phyloP scores from a whole-genome alignment of 2,113 vertebrate species.

The Poeciliopsis prolifica region DNA sequence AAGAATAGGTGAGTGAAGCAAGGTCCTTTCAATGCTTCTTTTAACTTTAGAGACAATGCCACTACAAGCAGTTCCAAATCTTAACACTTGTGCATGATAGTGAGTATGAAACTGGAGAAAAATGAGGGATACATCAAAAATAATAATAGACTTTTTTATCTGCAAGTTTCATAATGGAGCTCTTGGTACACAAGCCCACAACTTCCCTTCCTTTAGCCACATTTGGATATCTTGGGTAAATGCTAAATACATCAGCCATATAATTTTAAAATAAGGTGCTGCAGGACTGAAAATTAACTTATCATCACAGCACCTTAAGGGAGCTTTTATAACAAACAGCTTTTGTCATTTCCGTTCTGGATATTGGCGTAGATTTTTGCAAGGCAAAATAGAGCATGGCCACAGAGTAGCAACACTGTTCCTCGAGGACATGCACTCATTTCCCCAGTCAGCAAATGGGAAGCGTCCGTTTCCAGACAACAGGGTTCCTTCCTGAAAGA shows the following conservation, averaged over 20 bases:
- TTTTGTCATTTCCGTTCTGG: constrained; percentile 1
- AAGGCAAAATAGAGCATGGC: constrained; percentile 54
- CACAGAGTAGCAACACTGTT: constrained; percentile 39
- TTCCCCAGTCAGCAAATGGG: constrained; percentile 71
- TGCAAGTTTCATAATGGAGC: constrained; percentile 40
- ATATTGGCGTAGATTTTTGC: constrained; percentile 41
- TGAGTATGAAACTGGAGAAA: not conserved
- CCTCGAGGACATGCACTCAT: constrained; percentile 61
- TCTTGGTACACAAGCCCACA: constrained; percentile 30
- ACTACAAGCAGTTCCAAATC: too few species aligned
- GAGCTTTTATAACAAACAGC: not conserved
- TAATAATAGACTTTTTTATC: not conserved
- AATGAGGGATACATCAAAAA: not conserved
- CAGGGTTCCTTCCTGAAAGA: constrained; percentile 66
- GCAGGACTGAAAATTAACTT: constrained; percentile 7
- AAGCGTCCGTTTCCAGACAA: constrained; percentile 73
- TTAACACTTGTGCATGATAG: not conserved
- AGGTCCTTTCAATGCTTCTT: constrained; percentile 17
- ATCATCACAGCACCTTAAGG: not conserved
- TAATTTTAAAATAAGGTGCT: constrained; percentile 10
- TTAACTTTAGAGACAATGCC: not conserved
- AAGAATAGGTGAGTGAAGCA: constrained; percentile 91
- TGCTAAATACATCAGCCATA: constrained; percentile 33
- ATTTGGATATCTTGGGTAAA: constrained; percentile 49
- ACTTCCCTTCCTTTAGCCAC: constrained; percentile 9